A percentile compares a stretch with the other conserved stretches of the same genome.
Conservation (phyloP, 2,113 vertebrate genomes). For the Antigone vipio region DNA sequence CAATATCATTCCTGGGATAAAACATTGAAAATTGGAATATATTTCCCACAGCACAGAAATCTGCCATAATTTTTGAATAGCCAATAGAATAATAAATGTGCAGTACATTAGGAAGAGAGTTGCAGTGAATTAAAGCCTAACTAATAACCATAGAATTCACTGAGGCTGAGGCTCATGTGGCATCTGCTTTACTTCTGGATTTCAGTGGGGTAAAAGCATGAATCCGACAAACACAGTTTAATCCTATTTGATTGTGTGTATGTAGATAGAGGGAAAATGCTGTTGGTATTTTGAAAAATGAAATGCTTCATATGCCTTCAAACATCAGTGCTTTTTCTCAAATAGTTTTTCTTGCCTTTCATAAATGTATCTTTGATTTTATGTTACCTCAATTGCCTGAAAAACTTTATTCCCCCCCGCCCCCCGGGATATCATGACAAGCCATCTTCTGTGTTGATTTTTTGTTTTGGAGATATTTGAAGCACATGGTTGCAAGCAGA, state of each 20-base stretch:
- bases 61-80: background rate
- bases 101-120: background rate
- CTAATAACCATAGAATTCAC: background rate
- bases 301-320: background rate
- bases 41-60: background rate
- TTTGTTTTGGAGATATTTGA: background rate
- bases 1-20: background rate
- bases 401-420: background rate
- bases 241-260: background rate
- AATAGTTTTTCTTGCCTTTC: background rate
- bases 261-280: background rate
- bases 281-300: background rate
- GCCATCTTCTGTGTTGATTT: slow-evolving; percentile 3
- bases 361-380: slow-evolving; percentile 1
- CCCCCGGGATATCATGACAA: background rate
- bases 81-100: background rate
- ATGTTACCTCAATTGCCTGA: background rate
- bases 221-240: background rate
- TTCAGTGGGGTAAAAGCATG: background rate
- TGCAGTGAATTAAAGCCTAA: background rate
- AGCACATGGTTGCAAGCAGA: background rate
- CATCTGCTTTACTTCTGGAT: background rate
- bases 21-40: background rate
- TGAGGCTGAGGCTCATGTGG: background rate
- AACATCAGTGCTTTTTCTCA: background rate